phyloP scores from a whole-genome alignment of 1,140 invertebrate genomes.

The Diorhabda elongata region DNA sequence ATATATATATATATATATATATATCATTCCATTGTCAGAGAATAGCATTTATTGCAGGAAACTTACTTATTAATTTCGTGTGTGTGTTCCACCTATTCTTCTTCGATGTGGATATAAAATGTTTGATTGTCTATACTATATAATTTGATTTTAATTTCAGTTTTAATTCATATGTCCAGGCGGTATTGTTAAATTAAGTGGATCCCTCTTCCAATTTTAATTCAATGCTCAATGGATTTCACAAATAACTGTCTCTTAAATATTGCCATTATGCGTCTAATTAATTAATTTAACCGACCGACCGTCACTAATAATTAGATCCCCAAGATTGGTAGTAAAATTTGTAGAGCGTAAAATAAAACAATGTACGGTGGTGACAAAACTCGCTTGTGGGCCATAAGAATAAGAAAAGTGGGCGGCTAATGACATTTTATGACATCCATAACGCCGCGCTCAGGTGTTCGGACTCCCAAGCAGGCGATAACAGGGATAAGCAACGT shows the following conservation, averaged over 20 bases:
- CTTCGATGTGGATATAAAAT: too few species aligned
- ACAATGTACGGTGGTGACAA: neutral
- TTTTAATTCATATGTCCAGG: too few species aligned
- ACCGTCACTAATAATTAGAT: constrained; percentile 1
- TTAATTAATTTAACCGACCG: neutral
- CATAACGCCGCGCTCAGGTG: constrained; percentile 41
- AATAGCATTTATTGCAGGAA: too few species aligned
- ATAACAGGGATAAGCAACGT: constrained; percentile 47
- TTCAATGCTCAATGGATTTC: too few species aligned
- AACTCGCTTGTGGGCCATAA: neutral
- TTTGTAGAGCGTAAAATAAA: neutral
- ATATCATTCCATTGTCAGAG: too few species aligned
- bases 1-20: too few species aligned
- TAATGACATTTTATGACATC: constrained; percentile 33
- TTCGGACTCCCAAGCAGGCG: constrained; percentile 41
- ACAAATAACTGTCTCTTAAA: neutral
- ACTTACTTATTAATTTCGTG: too few species aligned
- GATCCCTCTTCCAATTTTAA: too few species aligned
- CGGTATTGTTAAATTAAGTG: too few species aligned
- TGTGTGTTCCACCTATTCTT: too few species aligned
- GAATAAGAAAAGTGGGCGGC: constrained; percentile 28
- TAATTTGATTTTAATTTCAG: too few species aligned
- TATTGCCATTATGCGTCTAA: neutral
- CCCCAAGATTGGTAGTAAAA: neutral
- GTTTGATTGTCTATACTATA: too few species aligned